A percentile compares a stretch with the other conserved stretches of the same genome.
phyloP scores from a whole-genome alignment of 2,797 vertebrate species.

The Coregonus suidteri region DNA sequence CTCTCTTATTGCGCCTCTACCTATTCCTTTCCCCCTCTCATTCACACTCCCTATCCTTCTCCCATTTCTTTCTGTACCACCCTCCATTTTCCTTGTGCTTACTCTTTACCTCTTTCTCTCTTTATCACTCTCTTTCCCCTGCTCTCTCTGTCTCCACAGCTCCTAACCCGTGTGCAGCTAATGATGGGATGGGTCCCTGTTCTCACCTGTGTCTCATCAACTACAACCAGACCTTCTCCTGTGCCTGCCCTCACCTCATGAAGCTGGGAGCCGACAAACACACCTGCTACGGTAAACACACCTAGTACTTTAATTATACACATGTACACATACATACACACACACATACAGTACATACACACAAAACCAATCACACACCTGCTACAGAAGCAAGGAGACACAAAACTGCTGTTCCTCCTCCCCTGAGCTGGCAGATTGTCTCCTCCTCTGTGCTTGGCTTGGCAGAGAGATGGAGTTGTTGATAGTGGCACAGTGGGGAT shows the following conservation, averaged over 20 bases:
- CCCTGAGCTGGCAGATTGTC: slow-evolving; percentile 15
- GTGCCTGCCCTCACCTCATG: slow-evolving; percentile 95
- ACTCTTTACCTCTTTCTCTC: neutral
- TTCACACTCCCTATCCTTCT: too few relatives aligned
- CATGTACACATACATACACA: neutral
- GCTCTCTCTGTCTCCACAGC: slow-evolving; percentile 63
- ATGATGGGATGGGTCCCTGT: slow-evolving; percentile 86
- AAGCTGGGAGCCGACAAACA: slow-evolving; percentile 85
- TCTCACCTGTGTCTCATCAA: slow-evolving; percentile 95
- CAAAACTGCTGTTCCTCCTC: neutral
- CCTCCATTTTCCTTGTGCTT: too few relatives aligned
- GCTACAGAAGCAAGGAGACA: neutral
- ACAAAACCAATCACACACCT: neutral
- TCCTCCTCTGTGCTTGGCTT: slow-evolving; percentile 21
- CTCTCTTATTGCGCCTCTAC: too few relatives aligned
- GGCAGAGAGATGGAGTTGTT: slow-evolving; percentile 18
- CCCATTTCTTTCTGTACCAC: too few relatives aligned
- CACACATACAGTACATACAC: neutral
- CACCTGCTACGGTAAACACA: slow-evolving; percentile 84
- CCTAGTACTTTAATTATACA: neutral
- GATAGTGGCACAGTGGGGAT: slow-evolving; percentile 14
- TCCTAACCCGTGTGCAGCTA: slow-evolving; percentile 90
- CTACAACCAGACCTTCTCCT: slow-evolving; percentile 90
- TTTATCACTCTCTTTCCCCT: slow-evolving; percentile 8
- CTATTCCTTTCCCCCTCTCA: too few relatives aligned